Base-by-base conservation (phyloP, 1,140 invertebrate genomes). In the Xylocopa sonorina region DNA sequence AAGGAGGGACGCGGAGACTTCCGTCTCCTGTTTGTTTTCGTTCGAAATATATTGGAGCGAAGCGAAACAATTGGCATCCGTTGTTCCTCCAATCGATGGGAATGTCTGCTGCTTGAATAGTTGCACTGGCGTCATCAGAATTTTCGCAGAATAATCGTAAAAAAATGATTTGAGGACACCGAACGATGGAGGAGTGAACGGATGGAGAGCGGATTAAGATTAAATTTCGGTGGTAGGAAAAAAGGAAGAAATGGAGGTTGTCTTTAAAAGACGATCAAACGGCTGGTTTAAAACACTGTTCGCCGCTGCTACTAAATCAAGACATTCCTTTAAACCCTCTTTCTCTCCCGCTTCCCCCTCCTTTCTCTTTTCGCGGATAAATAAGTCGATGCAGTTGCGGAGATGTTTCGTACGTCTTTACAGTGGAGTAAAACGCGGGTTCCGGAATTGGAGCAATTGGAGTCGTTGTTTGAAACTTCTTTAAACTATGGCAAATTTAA, bases 361-460 rank as follows among this genome's bases (percentile, higher is more conserved):
- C 0, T 10, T 29, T 4, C 66, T 0, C 14, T 21, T n/a, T 9
- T 38, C 66, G 32, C 27, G 66, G 21, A 81, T 83, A 83, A 83
- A 83, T 79, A 83, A 83, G 67, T 81, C 53, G 38, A 81, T 69
- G 51, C 24, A 50, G 50, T 16, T 48, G 48, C 32, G 32, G 14
- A 38, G 14, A 18, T 27, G 10, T 53, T 68, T 63, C 46, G 51
- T 55, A 12, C 2, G 16, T 66, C 32, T 38, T 3, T 38, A 38
- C 38, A 38, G n/a, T 29, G 7, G 34, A 48, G 29, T 27, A 14
- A 16, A 46, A 27, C 38, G n/a, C 6, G 27, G 24, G 18, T 6
- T 50, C 9, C 9, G 9, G n/a, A n/a, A n/a, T n/a, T n/a, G n/a
- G 2, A 50, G n/a, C 29, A n/a, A 21, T 2, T 14, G 12, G 32